phyloP scores from a whole-genome alignment of 1,140 invertebrate species.

The Lepidurus apus region DNA sequence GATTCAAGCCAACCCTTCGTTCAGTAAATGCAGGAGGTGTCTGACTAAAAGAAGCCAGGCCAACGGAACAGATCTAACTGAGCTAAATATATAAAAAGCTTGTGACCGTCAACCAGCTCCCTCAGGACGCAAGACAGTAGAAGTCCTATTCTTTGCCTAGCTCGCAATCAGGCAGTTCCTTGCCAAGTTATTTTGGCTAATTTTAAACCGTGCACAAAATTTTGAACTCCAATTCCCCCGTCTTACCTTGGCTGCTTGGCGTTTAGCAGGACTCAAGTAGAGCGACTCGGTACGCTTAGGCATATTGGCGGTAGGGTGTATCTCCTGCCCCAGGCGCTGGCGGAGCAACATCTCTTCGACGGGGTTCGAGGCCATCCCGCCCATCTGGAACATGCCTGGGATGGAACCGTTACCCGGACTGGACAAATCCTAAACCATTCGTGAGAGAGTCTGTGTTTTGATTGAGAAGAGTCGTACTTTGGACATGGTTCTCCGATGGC shows the following conservation, averaged over 20 bases:
- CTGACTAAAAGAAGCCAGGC: background rate
- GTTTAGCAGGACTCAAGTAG: slow-evolving; percentile 43
- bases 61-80: background rate
- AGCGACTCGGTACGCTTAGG: slow-evolving; percentile 81
- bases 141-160: too few relatives aligned
- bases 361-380: slow-evolving; percentile 42
- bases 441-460: background rate
- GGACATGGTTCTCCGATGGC: background rate
- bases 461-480: background rate
- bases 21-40: background rate
- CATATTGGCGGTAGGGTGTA: slow-evolving; percentile 69
- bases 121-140: background rate
- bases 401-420: slow-evolving; percentile 34
- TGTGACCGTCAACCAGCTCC: slow-evolving; percentile 24
- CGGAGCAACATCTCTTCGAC: slow-evolving; percentile 73
- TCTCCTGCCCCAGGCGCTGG: slow-evolving; percentile 77
- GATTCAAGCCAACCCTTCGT: background rate
- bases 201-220: background rate
- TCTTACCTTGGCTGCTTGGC: slow-evolving; percentile 40
- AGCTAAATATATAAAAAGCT: slow-evolving; percentile 23
- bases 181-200: background rate
- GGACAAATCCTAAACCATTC: slow-evolving; percentile 27
- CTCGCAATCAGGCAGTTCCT: too few relatives aligned
- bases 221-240: too few relatives aligned
- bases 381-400: slow-evolving; percentile 22